phyloP scores from a whole-genome alignment of 2,888 invertebrate species.

The Dermolepida albohirtum region DNA sequence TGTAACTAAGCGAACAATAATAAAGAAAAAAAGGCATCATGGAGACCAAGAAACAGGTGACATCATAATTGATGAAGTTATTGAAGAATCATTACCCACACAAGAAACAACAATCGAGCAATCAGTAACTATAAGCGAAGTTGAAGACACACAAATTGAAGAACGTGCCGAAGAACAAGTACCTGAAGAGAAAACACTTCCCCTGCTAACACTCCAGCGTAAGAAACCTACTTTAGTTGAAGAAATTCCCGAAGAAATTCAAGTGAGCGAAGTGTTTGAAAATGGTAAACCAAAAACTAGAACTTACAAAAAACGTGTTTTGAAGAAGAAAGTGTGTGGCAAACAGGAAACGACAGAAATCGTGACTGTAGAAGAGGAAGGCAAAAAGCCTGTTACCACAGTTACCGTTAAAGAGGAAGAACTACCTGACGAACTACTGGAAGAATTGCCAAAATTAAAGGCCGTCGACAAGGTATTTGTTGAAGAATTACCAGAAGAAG shows the following conservation, averaged over 20 bases:
- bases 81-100: constrained; percentile 64
- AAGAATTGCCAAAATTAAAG: constrained; percentile 47
- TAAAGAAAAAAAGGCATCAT: constrained; percentile 65
- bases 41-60: constrained; percentile 62
- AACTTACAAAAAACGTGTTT: constrained; percentile 53
- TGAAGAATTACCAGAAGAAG: constrained; percentile 58
- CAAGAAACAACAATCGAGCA: constrained; percentile 61
- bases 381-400: constrained; percentile 54
- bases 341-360: constrained; percentile 60
- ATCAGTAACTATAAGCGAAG: constrained; percentile 39
- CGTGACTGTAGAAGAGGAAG: constrained; percentile 56
- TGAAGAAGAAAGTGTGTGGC: constrained; percentile 60
- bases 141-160: constrained; percentile 47
- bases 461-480: constrained; percentile 30
- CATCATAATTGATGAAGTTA: constrained; percentile 68
- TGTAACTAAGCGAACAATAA: constrained; percentile 70
- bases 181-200: constrained; percentile 36
- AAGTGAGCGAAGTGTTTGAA: constrained; percentile 28
- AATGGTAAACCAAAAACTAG: constrained; percentile 48
- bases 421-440: constrained; percentile 54
- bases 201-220: constrained; percentile 16
- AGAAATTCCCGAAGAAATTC: constrained; percentile 58
- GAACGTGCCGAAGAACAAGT: constrained; percentile 17
- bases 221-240: constrained; percentile 64
- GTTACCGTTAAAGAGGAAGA: constrained; percentile 56